These are phyloP conservation scores for Anarrhichthys ocellatus DNA, from an alignment of 2,113 vertebrate genomes.

Conservation along the genomic window DNA sequence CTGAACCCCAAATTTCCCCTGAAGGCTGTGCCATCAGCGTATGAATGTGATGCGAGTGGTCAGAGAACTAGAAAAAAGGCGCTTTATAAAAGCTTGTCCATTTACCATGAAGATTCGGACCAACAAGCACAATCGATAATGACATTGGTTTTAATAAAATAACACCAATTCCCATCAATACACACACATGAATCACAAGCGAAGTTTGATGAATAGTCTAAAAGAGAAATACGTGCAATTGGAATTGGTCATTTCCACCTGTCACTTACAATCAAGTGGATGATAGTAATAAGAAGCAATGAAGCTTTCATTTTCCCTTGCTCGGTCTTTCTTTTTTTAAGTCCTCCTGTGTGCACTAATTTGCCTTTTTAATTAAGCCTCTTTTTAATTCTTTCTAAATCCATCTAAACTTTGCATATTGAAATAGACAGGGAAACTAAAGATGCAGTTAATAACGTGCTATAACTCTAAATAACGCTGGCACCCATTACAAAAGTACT, in stretches of 20 bases:
- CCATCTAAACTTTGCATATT: neutral
- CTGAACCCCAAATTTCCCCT: no score
- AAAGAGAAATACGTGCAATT: conserved; percentile 2
- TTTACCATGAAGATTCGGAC: neutral
- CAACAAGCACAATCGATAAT: neutral
- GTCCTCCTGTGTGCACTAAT: neutral
- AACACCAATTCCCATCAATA: neutral
- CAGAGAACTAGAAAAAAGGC: neutral
- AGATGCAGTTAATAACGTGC: conserved; percentile 8
- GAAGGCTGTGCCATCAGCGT: no score
- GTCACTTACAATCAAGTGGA: conserved; percentile 21
- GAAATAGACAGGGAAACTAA: neutral
- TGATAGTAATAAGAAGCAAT: neutral
- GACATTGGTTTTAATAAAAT: neutral
- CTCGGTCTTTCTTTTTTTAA: neutral
- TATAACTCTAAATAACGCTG: neutral
- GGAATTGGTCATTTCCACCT: conserved; percentile 13
- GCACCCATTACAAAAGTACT: conserved; percentile 1
- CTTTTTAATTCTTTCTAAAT: neutral
- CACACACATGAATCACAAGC: neutral
- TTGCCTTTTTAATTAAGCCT: neutral
- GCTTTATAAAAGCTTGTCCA: no score
- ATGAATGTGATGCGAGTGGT: neutral
- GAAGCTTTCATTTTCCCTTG: neutral
- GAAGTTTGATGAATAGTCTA: conserved; percentile 21